Evolutionary conservation across 2,113 vertebrate species (phyloP).

Genomic region (Melanocharis versteri): DNA sequence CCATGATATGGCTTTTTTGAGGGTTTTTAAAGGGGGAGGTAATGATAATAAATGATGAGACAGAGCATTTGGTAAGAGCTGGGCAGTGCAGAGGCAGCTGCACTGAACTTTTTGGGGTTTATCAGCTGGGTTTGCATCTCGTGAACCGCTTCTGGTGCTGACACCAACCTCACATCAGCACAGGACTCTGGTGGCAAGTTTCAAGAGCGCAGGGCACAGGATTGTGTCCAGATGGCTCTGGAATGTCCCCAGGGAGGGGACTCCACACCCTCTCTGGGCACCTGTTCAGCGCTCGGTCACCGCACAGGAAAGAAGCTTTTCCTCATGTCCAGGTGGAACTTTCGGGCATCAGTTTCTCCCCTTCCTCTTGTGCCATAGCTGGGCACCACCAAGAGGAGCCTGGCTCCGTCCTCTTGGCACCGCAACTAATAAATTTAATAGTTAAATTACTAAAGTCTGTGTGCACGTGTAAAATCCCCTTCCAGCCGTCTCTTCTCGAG

Average conservation of each 20-base stretch:
- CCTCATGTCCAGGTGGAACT: background rate
- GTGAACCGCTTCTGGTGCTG: accelerated
- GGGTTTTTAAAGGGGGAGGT: background rate
- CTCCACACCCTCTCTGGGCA: too few species aligned
- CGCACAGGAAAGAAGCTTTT: background rate
- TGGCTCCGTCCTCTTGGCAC: background rate
- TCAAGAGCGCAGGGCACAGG: background rate
- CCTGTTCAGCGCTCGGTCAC: accelerated
- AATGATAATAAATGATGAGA: background rate
- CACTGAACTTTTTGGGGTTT: accelerated
- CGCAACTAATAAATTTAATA: background rate
- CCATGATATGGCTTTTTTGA: accelerated
- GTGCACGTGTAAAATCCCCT: background rate
- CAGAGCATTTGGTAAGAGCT: background rate
- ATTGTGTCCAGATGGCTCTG: background rate
- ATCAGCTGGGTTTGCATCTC: too few species aligned
- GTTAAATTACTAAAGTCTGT: background rate
- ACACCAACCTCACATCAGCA: background rate
- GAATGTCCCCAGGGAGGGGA: background rate
- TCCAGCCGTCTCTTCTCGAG: too few species aligned
- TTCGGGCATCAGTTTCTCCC: background rate
- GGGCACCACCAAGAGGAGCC: background rate
- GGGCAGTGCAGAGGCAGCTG: background rate
- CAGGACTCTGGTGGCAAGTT: background rate
- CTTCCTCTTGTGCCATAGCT: background rate